phyloP scores from a whole-genome alignment of 2,113 vertebrate species.

The Irena cyanogastra region DNA sequence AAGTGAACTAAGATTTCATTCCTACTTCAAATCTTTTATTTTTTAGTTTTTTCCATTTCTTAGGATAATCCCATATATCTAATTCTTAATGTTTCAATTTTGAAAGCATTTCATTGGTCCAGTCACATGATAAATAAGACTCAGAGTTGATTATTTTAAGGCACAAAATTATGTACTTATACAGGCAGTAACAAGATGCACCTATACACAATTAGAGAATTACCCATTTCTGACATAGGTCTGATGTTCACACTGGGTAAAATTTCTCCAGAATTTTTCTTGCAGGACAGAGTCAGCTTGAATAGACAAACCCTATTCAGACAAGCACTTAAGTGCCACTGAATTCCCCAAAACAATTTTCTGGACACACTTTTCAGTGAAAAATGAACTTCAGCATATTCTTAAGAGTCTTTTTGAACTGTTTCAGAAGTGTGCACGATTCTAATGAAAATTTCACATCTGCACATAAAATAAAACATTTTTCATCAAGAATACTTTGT shows the following conservation, averaged over 20 bases:
- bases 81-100: constrained; percentile 4
- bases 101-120: constrained; percentile 29
- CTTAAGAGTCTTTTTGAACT: background rate
- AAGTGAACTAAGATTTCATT: background rate
- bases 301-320: background rate
- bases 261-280: background rate
- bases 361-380: background rate
- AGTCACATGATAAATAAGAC: background rate
- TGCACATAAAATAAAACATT: background rate
- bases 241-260: background rate
- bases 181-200: background rate
- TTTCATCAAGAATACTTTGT: background rate
- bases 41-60: background rate
- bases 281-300: background rate
- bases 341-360: background rate
- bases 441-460: background rate
- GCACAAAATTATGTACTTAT: background rate
- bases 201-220: background rate
- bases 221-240: background rate
- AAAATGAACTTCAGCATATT: background rate
- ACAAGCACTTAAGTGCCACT: background rate
- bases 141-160: background rate
- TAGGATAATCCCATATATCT: background rate
- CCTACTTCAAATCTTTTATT: background rate
- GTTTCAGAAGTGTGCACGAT: background rate